Evolutionary conservation across 1,140 invertebrate species (phyloP).

Genomic region (Halesus radiatus): DNA sequence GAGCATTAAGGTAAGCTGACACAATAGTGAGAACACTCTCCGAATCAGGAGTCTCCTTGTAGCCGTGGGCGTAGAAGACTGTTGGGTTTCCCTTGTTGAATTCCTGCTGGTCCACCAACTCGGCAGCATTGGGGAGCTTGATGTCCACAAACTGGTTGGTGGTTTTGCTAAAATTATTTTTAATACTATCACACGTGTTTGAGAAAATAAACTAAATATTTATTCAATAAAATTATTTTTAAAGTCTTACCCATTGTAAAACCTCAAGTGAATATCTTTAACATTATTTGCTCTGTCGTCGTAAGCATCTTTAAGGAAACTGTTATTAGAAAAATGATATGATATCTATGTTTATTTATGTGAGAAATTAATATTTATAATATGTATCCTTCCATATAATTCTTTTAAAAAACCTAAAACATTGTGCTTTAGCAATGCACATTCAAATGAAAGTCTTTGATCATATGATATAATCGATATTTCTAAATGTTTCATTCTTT

Average conservation of each 20-base stretch:
- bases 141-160: conserved; percentile 64
- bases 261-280: background rate
- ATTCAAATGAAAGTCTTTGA: background rate
- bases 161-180: conserved; percentile 59
- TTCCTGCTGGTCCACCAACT: conserved; percentile 63
- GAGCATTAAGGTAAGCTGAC: conserved; percentile 64
- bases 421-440: background rate
- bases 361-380: background rate
- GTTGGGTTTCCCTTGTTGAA: conserved; percentile 69
- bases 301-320: conserved; percentile 47
- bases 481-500: too few species aligned
- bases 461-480: background rate
- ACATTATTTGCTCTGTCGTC: conserved; percentile 30
- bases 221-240: too few species aligned
- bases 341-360: background rate
- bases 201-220: too few species aligned
- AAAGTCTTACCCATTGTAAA: background rate
- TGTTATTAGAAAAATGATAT: background rate
- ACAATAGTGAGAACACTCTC: conserved; percentile 70
- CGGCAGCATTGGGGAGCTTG: conserved; percentile 60
- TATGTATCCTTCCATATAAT: background rate
- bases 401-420: background rate
- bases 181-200: too few species aligned
- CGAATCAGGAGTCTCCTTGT: conserved; percentile 69
- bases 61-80: conserved; percentile 73